Conservation (phyloP, 1,140 invertebrate species). For the Drosophila ironensis region DNA sequence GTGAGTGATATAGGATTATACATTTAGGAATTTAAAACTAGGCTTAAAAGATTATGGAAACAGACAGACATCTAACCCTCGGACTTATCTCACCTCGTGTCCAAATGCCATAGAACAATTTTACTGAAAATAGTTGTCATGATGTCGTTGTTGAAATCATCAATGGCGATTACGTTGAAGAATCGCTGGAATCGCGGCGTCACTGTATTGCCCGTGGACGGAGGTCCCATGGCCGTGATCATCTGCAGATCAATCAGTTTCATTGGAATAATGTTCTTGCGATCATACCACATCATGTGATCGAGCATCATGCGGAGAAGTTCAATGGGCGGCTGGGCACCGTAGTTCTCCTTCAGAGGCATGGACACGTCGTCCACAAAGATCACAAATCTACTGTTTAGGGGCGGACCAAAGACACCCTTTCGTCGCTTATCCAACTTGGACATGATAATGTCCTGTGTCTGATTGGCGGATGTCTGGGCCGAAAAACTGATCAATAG, state of each 20-base stretch:
- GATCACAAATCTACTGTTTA: constrained; percentile 93
- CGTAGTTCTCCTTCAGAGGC: constrained; percentile 93
- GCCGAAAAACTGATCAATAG: constrained; percentile 96
- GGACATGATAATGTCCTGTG: constrained; percentile 97
- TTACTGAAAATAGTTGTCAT: constrained; percentile 94
- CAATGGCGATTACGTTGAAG: constrained; percentile 94
- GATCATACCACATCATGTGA: constrained; percentile 95
- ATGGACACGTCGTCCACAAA: constrained; percentile 98
- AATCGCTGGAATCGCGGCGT: constrained; percentile 94
- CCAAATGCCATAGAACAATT: constrained; percentile 97
- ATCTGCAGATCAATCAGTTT: constrained; percentile 94
- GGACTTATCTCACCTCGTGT: constrained; percentile 86
- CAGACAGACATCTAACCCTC: neutral
- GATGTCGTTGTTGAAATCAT: constrained; percentile 93
- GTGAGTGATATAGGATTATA: neutral
- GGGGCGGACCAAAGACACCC: constrained; percentile 95
- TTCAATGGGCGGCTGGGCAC: constrained; percentile 96
- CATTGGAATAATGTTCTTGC: constrained; percentile 92
- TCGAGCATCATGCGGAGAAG: constrained; percentile 94
- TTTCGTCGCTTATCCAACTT: constrained; percentile 96
- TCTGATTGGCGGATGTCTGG: constrained; percentile 95
- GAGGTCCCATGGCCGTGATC: constrained; percentile 95
- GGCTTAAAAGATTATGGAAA: neutral
- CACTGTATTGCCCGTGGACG: constrained; percentile 89
- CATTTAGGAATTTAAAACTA: neutral